phyloP scores from a whole-genome alignment of 2,888 invertebrate species.

The Pseudococcus longispinus region DNA sequence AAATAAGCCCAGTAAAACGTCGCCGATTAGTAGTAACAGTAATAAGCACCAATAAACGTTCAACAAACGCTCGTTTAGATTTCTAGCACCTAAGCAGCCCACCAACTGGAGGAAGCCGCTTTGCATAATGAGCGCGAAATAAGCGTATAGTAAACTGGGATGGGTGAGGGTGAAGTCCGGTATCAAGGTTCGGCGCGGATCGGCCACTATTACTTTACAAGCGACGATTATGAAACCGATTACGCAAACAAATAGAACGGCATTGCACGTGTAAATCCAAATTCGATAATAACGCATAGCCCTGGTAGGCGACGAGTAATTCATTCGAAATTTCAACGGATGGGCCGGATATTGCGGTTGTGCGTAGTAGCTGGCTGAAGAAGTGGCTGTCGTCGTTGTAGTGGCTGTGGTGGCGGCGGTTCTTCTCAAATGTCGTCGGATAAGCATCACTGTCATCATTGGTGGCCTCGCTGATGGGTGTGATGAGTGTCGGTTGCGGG shows the following conservation, averaged over 20 bases:
- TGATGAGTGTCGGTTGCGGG: constrained; percentile 49
- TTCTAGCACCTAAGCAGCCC: constrained; percentile 81
- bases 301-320: constrained; percentile 61
- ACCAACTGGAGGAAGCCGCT: constrained; percentile 73
- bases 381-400: constrained; percentile 66
- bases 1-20: constrained; percentile 82
- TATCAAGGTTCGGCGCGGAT: constrained; percentile 75
- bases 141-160: constrained; percentile 84
- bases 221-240: constrained; percentile 66
- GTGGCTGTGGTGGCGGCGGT: constrained; percentile 62
- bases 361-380: constrained; percentile 65
- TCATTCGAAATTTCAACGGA: constrained; percentile 59
- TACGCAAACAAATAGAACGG: constrained; percentile 83
- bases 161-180: constrained; percentile 79
- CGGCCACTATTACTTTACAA: constrained; percentile 64
- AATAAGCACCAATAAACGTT: constrained; percentile 85
- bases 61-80: constrained; percentile 80
- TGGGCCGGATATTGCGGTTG: constrained; percentile 49
- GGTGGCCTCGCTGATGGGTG: constrained; percentile 53
- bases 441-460: constrained; percentile 59
- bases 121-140: constrained; percentile 80
- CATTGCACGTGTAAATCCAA: constrained; percentile 92
- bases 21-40: constrained; percentile 80
- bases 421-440: constrained; percentile 58
- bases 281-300: constrained; percentile 84